Percentiles rank a stretch among this genome's conserved stretches.
Conservation (phyloP, 2,113 vertebrate species). For the Hystrix cristata region DNA sequence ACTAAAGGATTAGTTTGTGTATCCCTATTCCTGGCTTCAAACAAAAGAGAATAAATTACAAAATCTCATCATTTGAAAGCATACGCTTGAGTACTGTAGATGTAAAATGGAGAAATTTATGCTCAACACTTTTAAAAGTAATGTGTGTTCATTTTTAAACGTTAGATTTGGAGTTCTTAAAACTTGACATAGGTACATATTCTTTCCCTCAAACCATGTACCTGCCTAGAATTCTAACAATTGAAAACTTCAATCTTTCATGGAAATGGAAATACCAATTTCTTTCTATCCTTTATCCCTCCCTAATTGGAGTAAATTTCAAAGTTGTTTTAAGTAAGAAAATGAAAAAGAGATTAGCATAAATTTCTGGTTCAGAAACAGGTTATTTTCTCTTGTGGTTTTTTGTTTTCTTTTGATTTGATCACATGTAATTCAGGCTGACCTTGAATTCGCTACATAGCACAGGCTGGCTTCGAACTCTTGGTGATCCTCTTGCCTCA, state of each 20-base stretch:
- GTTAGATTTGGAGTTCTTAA: neutral
- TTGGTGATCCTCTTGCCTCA: neutral
- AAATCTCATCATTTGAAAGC: neutral
- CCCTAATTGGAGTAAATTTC: neutral
- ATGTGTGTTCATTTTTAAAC: neutral
- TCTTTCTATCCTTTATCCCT: slow-evolving; percentile 3
- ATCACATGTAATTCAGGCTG: neutral
- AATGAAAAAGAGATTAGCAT: neutral
- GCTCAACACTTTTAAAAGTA: slow-evolving; percentile 3
- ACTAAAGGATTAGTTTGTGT: neutral
- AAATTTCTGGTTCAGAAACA: neutral
- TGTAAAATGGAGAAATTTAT: slow-evolving; percentile 41
- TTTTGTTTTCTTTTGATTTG: neutral
- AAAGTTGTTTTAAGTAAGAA: neutral
- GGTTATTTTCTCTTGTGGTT: neutral
- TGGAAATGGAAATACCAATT: neutral
- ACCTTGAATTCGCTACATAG: neutral
- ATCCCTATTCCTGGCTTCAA: neutral
- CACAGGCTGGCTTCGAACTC: neutral
- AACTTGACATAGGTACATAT: neutral
- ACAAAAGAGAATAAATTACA: slow-evolving; percentile 14
- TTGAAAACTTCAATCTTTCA: neutral
- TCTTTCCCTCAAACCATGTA: neutral
- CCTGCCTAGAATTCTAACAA: slow-evolving; percentile 33
- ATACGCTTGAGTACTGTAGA: neutral